These are phyloP conservation scores for Mionectes olivaceus DNA, from an alignment of 2,797 vertebrate species.

Conservation along the genomic window DNA sequence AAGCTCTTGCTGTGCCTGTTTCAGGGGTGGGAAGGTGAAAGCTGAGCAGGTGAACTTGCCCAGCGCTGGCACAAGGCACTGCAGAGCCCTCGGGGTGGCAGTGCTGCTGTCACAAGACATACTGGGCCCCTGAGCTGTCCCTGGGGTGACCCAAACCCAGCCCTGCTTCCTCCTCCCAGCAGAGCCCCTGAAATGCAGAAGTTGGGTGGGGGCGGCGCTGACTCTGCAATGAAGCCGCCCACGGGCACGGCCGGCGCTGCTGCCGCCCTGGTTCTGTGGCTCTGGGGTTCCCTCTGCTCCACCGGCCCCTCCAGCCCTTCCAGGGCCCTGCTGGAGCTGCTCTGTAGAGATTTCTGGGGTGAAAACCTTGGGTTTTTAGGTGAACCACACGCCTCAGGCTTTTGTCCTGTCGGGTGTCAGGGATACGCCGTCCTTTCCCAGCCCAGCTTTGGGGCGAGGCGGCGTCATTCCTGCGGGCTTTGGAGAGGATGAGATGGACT, in stretches of 20 bases:
- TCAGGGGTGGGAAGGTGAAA: background rate
- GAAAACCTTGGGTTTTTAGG: background rate
- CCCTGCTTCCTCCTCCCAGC: background rate
- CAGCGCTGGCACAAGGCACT: fast-evolving
- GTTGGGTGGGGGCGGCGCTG: fast-evolving
- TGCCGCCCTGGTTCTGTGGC: background rate
- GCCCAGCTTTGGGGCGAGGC: fast-evolving
- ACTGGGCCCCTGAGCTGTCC: background rate
- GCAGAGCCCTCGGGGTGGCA: background rate
- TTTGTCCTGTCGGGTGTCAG: fast-evolving
- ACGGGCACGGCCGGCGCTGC: background rate
- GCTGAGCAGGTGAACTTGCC: background rate
- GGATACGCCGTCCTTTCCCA: background rate
- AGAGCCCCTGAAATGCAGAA: background rate
- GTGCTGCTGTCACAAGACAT: background rate
- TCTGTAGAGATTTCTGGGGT: background rate
- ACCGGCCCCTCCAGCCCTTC: background rate
- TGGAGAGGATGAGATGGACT: background rate
- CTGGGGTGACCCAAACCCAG: background rate
- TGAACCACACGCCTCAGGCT: background rate
- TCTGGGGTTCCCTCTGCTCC: background rate
- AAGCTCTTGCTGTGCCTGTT: fast-evolving
- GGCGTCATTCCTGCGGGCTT: fast-evolving
- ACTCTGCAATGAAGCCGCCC: background rate
- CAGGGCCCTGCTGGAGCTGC: background rate